Conservation (phyloP, 2,113 vertebrate genomes). For the Chloebia gouldiae region DNA sequence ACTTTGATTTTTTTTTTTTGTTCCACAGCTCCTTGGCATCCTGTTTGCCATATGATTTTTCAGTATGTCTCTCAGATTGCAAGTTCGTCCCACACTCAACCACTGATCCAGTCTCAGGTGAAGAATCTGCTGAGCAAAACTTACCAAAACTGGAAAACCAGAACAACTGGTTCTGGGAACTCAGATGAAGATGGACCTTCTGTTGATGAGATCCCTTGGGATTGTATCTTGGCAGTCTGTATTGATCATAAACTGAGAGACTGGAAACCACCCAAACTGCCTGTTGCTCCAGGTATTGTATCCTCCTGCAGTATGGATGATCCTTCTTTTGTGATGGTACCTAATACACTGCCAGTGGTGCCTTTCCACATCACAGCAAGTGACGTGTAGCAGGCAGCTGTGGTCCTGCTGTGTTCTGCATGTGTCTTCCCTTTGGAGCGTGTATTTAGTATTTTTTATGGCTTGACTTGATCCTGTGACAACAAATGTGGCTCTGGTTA, state of each 20-base stretch:
- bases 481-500: not conserved
- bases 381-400: not conserved
- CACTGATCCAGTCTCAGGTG: constrained; percentile 87
- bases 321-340: not conserved
- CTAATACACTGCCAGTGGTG: not conserved
- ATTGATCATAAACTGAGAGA: constrained; percentile 92
- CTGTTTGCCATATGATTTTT: constrained; percentile 80
- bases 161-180: not conserved
- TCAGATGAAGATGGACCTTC: constrained; percentile 41
- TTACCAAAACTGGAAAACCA: constrained; percentile 59
- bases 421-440: not conserved
- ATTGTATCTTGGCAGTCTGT: constrained; percentile 82
- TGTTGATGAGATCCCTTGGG: constrained; percentile 84
- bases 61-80: constrained; percentile 82
- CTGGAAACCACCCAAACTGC: constrained; percentile 78
- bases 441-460: not conserved
- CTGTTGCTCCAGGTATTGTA: constrained; percentile 74
- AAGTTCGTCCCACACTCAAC: constrained; percentile 74
- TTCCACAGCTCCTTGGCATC: constrained; percentile 81
- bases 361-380: not conserved
- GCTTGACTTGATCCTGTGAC: not conserved
- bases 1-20: not conserved
- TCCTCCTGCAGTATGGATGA: not conserved
- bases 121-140: constrained; percentile 83
- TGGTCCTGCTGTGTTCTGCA: not conserved